phyloP scores from a whole-genome alignment of 2,797 vertebrate genomes.

The Ara ararauna region DNA sequence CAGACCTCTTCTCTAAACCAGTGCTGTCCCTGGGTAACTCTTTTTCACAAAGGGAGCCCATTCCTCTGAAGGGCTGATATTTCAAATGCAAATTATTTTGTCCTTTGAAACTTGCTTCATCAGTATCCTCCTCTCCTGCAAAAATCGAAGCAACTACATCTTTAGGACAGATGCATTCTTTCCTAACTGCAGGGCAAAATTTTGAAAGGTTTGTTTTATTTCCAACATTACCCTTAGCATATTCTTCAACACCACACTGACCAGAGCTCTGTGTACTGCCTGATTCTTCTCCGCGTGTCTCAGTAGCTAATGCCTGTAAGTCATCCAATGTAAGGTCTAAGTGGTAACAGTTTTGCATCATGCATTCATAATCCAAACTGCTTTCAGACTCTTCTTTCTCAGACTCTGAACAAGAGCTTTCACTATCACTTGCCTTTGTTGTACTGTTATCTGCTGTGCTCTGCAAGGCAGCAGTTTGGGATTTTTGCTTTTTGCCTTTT shows the following conservation, averaged over 20 bases:
- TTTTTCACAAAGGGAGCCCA: slow-evolving; percentile 73
- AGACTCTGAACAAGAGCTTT: slow-evolving; percentile 21
- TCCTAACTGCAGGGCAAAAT: slow-evolving; percentile 21
- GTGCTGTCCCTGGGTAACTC: neutral
- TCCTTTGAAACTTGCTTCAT: slow-evolving; percentile 62
- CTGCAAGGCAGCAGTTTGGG: neutral
- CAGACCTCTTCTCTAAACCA: neutral
- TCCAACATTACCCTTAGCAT: neutral
- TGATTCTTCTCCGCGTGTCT: neutral
- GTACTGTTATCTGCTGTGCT: neutral
- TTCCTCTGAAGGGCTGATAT: slow-evolving; percentile 87
- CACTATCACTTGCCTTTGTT: neutral
- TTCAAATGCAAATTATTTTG: slow-evolving; percentile 30
- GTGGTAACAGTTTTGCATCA: slow-evolving; percentile 84
- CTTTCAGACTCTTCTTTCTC: slow-evolving; percentile 60
- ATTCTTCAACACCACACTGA: neutral
- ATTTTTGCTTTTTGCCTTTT: neutral
- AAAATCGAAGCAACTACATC: slow-evolving; percentile 88
- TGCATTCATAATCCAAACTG: slow-evolving; percentile 85
- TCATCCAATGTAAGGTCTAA: slow-evolving; percentile 86
- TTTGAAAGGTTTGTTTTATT: neutral
- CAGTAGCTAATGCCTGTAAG: slow-evolving; percentile 79
- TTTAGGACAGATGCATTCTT: slow-evolving; percentile 77
- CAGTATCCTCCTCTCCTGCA: slow-evolving; percentile 71
- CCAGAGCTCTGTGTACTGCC: neutral